A percentile compares a stretch with the other conserved stretches of the same genome.
phyloP scores from a whole-genome alignment of 2,888 invertebrate species.

The Luffia ferchaultella region DNA sequence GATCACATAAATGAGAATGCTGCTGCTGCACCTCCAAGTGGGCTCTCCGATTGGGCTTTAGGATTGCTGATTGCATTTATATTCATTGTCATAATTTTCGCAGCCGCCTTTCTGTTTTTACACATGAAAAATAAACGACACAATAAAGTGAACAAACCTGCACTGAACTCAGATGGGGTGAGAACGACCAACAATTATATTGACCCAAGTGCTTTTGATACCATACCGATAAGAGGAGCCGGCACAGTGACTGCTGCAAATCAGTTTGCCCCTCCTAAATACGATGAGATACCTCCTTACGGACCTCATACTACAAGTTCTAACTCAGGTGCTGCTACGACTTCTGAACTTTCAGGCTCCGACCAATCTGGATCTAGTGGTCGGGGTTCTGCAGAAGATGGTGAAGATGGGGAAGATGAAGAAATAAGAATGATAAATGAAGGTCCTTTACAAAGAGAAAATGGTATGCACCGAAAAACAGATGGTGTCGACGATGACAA shows the following conservation, averaged over 20 bases:
- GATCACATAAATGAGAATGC: slow-evolving; percentile 66
- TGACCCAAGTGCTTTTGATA: slow-evolving; percentile 89
- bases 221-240: slow-evolving; percentile 82
- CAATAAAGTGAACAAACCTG: slow-evolving; percentile 81
- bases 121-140: slow-evolving; percentile 85
- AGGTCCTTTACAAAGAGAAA: slow-evolving; percentile 81
- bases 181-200: slow-evolving; percentile 85
- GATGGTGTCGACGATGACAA: slow-evolving; percentile 72
- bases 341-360: slow-evolving; percentile 91
- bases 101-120: slow-evolving; percentile 84
- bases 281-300: slow-evolving; percentile 90
- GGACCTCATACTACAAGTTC: slow-evolving; percentile 80
- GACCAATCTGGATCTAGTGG: slow-evolving; percentile 97
- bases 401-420: slow-evolving; percentile 92
- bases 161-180: slow-evolving; percentile 76
- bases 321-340: slow-evolving; percentile 81
- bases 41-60: slow-evolving; percentile 87
- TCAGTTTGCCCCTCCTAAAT: slow-evolving; percentile 90
- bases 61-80: slow-evolving; percentile 86
- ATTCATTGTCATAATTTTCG: slow-evolving; percentile 82
- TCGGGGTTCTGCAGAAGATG: slow-evolving; percentile 94
- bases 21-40: slow-evolving; percentile 70
- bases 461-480: slow-evolving; percentile 68
- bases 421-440: slow-evolving; percentile 98
- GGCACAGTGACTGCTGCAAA: slow-evolving; percentile 57